These are phyloP conservation scores for Druon quercuslanigerum DNA, from an alignment of 1,140 invertebrate genomes.

Conservation along the genomic window DNA sequence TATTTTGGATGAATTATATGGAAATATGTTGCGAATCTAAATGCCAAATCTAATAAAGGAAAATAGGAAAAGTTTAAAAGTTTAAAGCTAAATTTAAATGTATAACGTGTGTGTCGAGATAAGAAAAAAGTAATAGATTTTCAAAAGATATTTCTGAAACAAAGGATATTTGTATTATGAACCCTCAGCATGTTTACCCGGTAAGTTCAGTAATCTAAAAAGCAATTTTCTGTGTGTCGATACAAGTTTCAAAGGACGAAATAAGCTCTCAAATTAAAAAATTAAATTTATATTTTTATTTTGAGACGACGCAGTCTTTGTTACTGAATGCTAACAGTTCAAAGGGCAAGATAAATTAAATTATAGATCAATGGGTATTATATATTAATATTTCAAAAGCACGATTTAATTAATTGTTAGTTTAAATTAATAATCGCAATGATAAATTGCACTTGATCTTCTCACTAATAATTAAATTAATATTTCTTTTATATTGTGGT, in stretches of 20 bases:
- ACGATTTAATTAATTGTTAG: too few relatives aligned
- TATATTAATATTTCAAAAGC: background rate
- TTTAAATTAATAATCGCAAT: too few relatives aligned
- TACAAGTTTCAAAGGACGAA: background rate
- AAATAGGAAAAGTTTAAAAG: background rate
- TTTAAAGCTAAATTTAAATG: background rate
- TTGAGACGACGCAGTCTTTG: background rate
- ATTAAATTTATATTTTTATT: constrained; percentile 15
- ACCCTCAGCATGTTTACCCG: too few relatives aligned
- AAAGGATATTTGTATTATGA: background rate
- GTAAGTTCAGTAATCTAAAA: background rate
- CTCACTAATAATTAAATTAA: too few relatives aligned
- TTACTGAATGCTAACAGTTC: background rate
- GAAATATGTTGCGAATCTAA: too few relatives aligned
- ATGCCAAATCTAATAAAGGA: too few relatives aligned
- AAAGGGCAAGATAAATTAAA: background rate
- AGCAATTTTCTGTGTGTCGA: background rate
- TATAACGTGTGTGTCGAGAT: background rate
- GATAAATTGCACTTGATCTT: too few relatives aligned
- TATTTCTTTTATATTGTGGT: too few relatives aligned
- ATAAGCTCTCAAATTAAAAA: background rate
- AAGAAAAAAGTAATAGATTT: background rate
- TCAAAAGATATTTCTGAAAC: background rate
- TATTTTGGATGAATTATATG: too few relatives aligned
- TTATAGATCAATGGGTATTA: background rate